Evolutionary conservation across 2,888 invertebrate species (phyloP), one percentile per base, ranked within the genome.

Genomic region (Itoplectis maculator): DNA sequence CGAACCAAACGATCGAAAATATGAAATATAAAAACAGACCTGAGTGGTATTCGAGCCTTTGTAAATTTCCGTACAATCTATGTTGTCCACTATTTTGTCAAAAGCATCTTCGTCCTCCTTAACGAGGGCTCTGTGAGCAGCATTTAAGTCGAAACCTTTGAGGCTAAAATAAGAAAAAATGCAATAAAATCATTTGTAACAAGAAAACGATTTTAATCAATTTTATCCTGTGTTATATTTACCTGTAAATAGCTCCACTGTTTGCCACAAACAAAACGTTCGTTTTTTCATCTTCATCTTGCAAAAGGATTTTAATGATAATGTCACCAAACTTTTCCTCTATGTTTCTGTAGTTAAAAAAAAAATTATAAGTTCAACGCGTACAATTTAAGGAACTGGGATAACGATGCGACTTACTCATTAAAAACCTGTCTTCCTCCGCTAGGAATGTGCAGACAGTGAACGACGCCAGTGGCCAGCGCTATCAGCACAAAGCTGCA

Each of bases 361-460:
- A n/a, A 18, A 8, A 66, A 23, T 37, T 6, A 23, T 13, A 3
- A 20, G 3, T 37, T 29, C 0, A 35, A 59, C 6, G 29, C 3
- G 29, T 29, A 29, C 9, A 29, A 47, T 7, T 2, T n/a, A 2
- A 20, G 35, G 2, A 37, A 11, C 6, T 37, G 5, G 11, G 15
- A 4, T 18, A 9, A 51, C 63, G 13, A 35, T 23, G 11, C 5
- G n/a, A 85, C 86, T 84, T 83, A 92, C 92, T 87, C 89, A 7
- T 88, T 54, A 29, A 85, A 82, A 5, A 83, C 54, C 74, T 83
- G 76, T 81, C 83, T 84, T 63, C 89, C 88, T 13, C 86, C 74
- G 18, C 83, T 85, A n/a, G 82, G 80, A 73, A 92, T 82, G 80
- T 90, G 86, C 54, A 92, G 80, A 75, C 92, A 93, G 75, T 90